A percentile compares a stretch with the other conserved stretches of the same genome.
These are phyloP conservation scores for Drosophila punjabiensis DNA, from an alignment of 1,140 invertebrate species.

Conservation along the genomic window DNA sequence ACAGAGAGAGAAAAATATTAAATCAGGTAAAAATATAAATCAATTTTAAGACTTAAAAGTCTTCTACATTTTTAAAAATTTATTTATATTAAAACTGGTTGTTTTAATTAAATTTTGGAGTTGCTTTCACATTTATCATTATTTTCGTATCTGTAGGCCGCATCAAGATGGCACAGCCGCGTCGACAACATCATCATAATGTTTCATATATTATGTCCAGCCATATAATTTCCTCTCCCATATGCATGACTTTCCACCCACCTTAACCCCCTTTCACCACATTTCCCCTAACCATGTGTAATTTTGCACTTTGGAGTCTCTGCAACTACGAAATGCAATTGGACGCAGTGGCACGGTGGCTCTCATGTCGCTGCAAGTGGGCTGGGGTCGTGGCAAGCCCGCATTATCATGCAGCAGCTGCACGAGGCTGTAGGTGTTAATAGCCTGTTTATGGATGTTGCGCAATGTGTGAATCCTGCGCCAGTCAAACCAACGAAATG, in stretches of 20 bases:
- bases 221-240: slow-evolving; percentile 69
- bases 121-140: neutral
- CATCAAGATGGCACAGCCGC: slow-evolving; percentile 25
- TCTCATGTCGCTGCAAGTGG: slow-evolving; percentile 5
- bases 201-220: slow-evolving; percentile 70
- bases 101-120: too few relatives aligned
- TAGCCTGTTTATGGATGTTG: slow-evolving; percentile 59
- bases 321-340: slow-evolving; percentile 61
- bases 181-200: slow-evolving; percentile 52
- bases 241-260: slow-evolving; percentile 66
- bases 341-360: slow-evolving; percentile 4
- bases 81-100: neutral
- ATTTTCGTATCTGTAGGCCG: slow-evolving; percentile 12
- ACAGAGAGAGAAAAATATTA: slow-evolving; percentile 2
- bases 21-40: neutral
- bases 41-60: neutral
- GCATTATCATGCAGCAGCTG: slow-evolving; percentile 37
- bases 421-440: slow-evolving; percentile 63
- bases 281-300: slow-evolving; percentile 33
- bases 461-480: slow-evolving; percentile 42
- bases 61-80: neutral
- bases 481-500: slow-evolving; percentile 22
- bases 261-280: neutral
- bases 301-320: slow-evolving; percentile 57
- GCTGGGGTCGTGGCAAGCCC: neutral